phyloP scores from a whole-genome alignment of 2,888 invertebrate genomes.

The Galerucella pusilla region DNA sequence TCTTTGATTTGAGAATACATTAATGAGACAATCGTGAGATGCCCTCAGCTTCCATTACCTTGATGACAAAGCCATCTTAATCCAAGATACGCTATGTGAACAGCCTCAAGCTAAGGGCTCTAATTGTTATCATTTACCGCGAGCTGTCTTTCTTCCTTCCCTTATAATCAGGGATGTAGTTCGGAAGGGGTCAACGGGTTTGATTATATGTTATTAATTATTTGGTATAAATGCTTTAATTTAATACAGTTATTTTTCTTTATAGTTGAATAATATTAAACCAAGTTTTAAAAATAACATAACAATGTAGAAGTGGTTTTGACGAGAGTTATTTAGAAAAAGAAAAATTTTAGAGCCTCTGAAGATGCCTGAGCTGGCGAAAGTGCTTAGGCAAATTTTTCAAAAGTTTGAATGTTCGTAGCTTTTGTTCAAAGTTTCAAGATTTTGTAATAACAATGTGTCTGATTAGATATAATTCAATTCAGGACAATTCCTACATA shows the following conservation, averaged over 20 bases:
- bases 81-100: constrained; percentile 58
- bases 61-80: constrained; percentile 65
- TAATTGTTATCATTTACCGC: constrained; percentile 64
- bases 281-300: too few species aligned
- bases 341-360: too few species aligned
- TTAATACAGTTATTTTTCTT: not conserved
- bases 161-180: constrained; percentile 25
- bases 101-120: constrained; percentile 56
- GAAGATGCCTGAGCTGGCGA: too few species aligned
- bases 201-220: not conserved
- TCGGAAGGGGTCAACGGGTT: not conserved
- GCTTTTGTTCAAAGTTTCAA: too few species aligned
- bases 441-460: too few species aligned
- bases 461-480: too few species aligned
- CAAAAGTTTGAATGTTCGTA: too few species aligned
- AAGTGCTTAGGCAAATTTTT: too few species aligned
- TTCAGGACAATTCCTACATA: too few species aligned
- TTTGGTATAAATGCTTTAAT: not conserved
- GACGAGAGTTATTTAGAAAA: too few species aligned
- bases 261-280: too few species aligned
- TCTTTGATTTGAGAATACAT: constrained; percentile 65
- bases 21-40: constrained; percentile 63
- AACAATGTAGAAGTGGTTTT: too few species aligned
- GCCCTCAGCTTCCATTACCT: constrained; percentile 64
- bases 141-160: constrained; percentile 43